Conservation (phyloP, 2,888 invertebrate species). For the Nephrotoma appendiculata region DNA sequence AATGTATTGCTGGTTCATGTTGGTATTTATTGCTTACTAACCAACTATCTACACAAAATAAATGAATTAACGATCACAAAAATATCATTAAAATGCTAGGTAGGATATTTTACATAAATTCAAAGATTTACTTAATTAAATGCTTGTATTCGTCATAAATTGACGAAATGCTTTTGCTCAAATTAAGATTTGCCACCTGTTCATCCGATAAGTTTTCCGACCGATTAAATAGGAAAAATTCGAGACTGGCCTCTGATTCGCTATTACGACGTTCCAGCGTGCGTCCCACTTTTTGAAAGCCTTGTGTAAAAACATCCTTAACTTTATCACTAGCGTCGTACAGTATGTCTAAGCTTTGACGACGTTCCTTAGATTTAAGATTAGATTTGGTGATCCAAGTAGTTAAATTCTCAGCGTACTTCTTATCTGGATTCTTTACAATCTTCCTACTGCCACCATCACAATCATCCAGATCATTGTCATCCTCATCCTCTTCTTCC, state of each 20-base stretch:
- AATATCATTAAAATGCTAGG: not conserved
- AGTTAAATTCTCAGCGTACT: slow-evolving; percentile 11
- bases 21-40: not conserved
- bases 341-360: slow-evolving; percentile 63
- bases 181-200: slow-evolving; percentile 29
- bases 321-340: slow-evolving; percentile 67
- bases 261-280: slow-evolving; percentile 57
- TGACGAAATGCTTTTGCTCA: slow-evolving; percentile 10
- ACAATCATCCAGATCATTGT: not conserved
- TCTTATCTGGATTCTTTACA: slow-evolving; percentile 4
- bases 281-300: slow-evolving; percentile 55
- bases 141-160: not conserved
- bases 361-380: slow-evolving; percentile 37
- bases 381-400: slow-evolving; percentile 22
- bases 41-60: not conserved
- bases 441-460: not conserved
- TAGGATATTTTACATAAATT: not conserved
- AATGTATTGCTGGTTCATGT: not conserved
- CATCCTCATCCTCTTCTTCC: not conserved
- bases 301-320: slow-evolving; percentile 66
- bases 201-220: slow-evolving; percentile 33
- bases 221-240: slow-evolving; percentile 32
- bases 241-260: slow-evolving; percentile 43
- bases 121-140: not conserved
- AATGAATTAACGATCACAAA: not conserved